Percentiles rank a stretch among this genome's conserved stretches.
phyloP scores from a whole-genome alignment of 2,797 vertebrate genomes.

The Lycodopsis pacificus region DNA sequence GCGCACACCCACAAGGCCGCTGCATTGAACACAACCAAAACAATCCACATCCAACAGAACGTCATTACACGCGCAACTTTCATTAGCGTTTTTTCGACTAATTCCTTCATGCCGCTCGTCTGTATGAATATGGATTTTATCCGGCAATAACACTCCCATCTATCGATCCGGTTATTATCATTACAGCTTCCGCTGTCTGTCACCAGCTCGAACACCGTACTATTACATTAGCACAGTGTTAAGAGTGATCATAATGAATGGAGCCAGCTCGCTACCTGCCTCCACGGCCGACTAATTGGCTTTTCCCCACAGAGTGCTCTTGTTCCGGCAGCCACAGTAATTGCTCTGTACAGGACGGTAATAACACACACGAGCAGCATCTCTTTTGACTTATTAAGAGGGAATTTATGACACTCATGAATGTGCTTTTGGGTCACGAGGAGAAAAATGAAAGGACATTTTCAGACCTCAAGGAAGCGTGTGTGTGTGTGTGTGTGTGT shows the following conservation, averaged over 20 bases:
- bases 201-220: conserved; percentile 38
- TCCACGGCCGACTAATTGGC: conserved; percentile 73
- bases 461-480: conserved; percentile 63
- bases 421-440: conserved; percentile 53
- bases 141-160: conserved; percentile 42
- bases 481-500: conserved; percentile 49
- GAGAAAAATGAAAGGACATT: conserved; percentile 65
- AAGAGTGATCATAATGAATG: conserved; percentile 72
- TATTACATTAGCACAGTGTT: conserved; percentile 65
- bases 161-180: conserved; percentile 73
- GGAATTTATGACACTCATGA: conserved; percentile 68
- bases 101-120: conserved; percentile 11
- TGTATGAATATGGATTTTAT: conserved; percentile 46
- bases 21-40: conserved; percentile 3
- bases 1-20: neutral
- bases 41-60: conserved; percentile 2
- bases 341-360: conserved; percentile 62
- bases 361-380: conserved; percentile 39
- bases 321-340: conserved; percentile 71
- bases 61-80: conserved; percentile 21
- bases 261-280: conserved; percentile 70
- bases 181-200: conserved; percentile 62
- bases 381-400: conserved; percentile 67
- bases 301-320: conserved; percentile 73
- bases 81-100: conserved; percentile 53